phyloP scores from a whole-genome alignment of 35 echinoderm and acorn worm species.

The Eucidaris tribuloides region DNA sequence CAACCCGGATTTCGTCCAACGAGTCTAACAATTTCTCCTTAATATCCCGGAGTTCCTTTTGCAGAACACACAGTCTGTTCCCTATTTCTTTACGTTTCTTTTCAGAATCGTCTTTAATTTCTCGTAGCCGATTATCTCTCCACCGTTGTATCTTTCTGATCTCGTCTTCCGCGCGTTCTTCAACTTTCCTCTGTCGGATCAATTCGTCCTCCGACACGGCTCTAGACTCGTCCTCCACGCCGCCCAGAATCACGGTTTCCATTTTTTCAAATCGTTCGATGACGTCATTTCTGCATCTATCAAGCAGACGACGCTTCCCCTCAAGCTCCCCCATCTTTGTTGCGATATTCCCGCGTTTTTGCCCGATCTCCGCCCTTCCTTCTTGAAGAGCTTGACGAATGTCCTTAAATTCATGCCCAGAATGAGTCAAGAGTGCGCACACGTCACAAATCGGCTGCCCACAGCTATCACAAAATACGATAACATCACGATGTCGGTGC shows the following conservation, averaged over 20 bases:
- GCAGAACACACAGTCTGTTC: neutral
- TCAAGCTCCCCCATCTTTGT: neutral
- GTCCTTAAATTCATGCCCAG: neutral
- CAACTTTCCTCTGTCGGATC: neutral
- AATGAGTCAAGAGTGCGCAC: neutral
- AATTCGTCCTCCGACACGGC: neutral
- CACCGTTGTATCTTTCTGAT: neutral
- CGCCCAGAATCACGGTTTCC: neutral
- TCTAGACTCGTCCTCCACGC: neutral
- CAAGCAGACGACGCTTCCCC: neutral
- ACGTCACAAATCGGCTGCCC: slow-evolving; percentile 10
- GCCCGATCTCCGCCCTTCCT: neutral
- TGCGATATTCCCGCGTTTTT: neutral
- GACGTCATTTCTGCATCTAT: neutral
- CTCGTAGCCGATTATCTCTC: slow-evolving; percentile 4
- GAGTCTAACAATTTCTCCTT: neutral
- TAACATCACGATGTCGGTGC: slow-evolving; percentile 14
- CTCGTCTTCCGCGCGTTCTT: neutral
- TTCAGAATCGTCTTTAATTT: neutral
- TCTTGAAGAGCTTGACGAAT: neutral
- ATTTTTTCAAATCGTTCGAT: neutral
- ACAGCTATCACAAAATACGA: neutral
- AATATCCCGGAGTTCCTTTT: neutral
- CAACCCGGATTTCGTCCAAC: neutral
- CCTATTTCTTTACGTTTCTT: neutral